Evolutionary conservation across 2,888 invertebrate genomes (phyloP).

Genomic region (Megalurothrips usitatus): DNA sequence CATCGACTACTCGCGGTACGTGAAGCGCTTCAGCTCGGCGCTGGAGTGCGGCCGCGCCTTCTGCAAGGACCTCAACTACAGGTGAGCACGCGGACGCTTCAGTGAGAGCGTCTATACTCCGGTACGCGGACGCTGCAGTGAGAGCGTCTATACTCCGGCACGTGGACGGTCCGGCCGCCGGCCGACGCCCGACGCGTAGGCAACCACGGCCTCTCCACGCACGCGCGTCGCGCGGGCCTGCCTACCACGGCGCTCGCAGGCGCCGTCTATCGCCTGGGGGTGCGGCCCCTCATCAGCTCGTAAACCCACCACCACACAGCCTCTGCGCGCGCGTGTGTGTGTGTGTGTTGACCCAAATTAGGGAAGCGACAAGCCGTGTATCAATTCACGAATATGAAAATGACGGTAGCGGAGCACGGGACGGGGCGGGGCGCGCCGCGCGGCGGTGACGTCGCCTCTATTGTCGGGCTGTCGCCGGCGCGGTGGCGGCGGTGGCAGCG

Average conservation of each 20-base stretch:
- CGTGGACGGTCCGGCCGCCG: too few species aligned
- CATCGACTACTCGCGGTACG: conserved; percentile 84
- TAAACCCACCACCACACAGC: background rate
- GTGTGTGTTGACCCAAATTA: conserved; percentile 16
- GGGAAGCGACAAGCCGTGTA: background rate
- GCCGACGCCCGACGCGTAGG: too few species aligned
- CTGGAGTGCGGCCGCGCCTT: conserved; percentile 78
- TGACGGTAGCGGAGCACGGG: background rate
- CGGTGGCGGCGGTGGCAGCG: background rate
- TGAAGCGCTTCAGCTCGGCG: conserved; percentile 76
- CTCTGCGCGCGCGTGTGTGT: background rate
- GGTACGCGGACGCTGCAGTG: too few species aligned
- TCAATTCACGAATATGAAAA: conserved; percentile 7
- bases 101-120: too few species aligned
- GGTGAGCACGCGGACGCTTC: conserved; percentile 46
- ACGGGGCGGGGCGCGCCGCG: background rate
- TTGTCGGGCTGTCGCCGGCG: background rate
- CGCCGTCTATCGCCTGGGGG: too few species aligned
- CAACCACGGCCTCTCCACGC: too few species aligned
- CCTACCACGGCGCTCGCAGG: too few species aligned
- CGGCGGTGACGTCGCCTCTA: background rate
- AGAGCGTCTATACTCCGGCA: too few species aligned
- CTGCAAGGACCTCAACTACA: conserved; percentile 82
- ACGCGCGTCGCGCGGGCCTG: too few species aligned
- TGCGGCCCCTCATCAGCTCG: background rate